Evolutionary conservation across 1,140 invertebrate species (phyloP), one percentile per base, ranked within the genome.

Genomic region (Geopemphigus sp.): DNA sequence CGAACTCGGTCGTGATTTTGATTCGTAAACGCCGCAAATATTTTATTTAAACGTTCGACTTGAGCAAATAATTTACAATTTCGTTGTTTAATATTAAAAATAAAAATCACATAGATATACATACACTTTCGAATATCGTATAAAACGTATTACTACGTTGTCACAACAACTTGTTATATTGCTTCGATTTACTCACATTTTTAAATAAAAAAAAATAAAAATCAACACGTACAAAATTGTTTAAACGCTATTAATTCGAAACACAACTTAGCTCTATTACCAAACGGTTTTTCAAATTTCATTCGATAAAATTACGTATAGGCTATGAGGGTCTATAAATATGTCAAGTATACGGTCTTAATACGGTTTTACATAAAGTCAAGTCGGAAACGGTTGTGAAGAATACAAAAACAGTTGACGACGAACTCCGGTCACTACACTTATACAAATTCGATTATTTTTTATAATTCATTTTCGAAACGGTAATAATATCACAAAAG

Each of bases 41-140:
- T 29, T 29, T 53, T 70, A 53, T 24, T 26, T 15, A 11, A 29
- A 26, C 50, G 26, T 53, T 70, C 19, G 15, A 72, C 11, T 72
- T 72, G 68, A 72, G 68, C 68, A 72, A 72, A 54, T 50, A 68
- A 68, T 68, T 68, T 68, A 50, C 66, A 5, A 29, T 72, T 72
- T 72, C 68, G 68, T 72, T 72, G 68, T 72, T 54, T 26, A 53
- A 72, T 54, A 72, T n/a, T n/a, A n/a, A n/a, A 15, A 72, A 54
- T 19, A 32, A 63, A 63, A 17, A 63, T 17, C 26, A 72, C 24
- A 29, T 54, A 54, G 26, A 26, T 53, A 15, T 29, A 29, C 29
- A 29, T 5, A 29, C 15, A 54, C 10, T 29, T 14, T n/a, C 17
- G 19, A 8, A 39, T 39, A 39, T 39, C 19, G 54, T 72, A 19